Conservation (phyloP, 2,113 vertebrate species). For the Oreochromis tanganicae region DNA sequence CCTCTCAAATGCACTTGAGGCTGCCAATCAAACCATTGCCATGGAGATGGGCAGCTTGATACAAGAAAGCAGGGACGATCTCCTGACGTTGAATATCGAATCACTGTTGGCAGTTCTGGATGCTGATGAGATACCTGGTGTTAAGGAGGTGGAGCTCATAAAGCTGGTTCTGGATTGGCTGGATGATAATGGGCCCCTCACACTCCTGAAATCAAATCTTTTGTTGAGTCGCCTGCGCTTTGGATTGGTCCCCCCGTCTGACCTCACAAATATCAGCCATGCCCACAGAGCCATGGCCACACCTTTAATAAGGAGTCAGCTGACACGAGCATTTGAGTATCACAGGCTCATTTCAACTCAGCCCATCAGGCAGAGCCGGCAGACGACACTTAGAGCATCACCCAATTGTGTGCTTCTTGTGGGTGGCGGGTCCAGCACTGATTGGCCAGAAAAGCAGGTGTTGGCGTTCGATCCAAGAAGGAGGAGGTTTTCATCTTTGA, state of each 20-base stretch:
- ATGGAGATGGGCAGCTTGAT: slow-evolving; percentile 75
- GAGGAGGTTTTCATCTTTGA: slow-evolving; percentile 73
- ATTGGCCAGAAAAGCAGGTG: slow-evolving; percentile 72
- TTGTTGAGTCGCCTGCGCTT: slow-evolving; percentile 84
- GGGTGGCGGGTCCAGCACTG: slow-evolving; percentile 72
- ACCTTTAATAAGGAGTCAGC: slow-evolving; percentile 77
- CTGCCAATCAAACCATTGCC: slow-evolving; percentile 76
- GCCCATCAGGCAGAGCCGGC: slow-evolving; percentile 81
- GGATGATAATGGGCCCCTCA: slow-evolving; percentile 70
- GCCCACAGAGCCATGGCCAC: slow-evolving; percentile 74
- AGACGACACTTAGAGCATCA: slow-evolving; percentile 75
- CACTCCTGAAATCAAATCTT: slow-evolving; percentile 69
- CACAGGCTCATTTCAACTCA: slow-evolving; percentile 77
- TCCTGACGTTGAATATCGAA: slow-evolving; percentile 79
- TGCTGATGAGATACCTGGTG: slow-evolving; percentile 75
- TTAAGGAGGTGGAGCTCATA: slow-evolving; percentile 78
- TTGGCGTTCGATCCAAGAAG: slow-evolving; percentile 79
- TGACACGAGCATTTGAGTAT: slow-evolving; percentile 87
- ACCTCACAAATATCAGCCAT: slow-evolving; percentile 70
- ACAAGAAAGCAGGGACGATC: slow-evolving; percentile 58
- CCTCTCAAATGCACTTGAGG: slow-evolving; percentile 68
- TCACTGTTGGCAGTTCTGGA: slow-evolving; percentile 77
- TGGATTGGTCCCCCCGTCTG: slow-evolving; percentile 68
- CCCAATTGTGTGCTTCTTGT: slow-evolving; percentile 77
- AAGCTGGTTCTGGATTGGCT: slow-evolving; percentile 83